Evolutionary conservation across 2,888 invertebrate genomes (phyloP), one percentile per base, ranked within the genome.

Genomic region (Protophormia terraenovae): DNA sequence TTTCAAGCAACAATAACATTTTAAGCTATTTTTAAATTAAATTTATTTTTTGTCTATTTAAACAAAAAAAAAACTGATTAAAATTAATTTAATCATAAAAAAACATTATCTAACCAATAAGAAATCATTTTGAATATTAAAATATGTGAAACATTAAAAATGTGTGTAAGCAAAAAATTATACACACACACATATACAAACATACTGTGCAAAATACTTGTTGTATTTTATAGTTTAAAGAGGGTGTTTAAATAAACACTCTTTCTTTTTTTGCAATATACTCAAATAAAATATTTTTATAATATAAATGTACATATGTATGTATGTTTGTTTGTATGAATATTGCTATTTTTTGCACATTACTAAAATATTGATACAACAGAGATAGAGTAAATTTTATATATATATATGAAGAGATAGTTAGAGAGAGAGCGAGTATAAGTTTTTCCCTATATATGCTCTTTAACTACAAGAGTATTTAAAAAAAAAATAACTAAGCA

Each of bases 81-180:
- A 85, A 67, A 35, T 66, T 66, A 72, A 47, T 76, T 50, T 41
- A 47, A 84, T 79, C 14, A n/a, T 4, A 45, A 4, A 55, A 58
- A 62, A 69, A 71, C 16, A 78, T 78, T 71, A 81, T 77, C 72
- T 81, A 81, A 82, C 81, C 84, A 85, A 82, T 85, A 78, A 85
- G 82, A 85, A 82, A 73, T 60, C 73, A 78, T 72, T 85, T 77
- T 72, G 53, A 53, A 82, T 75, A 62, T 6, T 35, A 62, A 69
- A n/a, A n/a, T n/a, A 76, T 72, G 27, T 66, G 19, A 69, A 60
- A 73, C 64, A 72, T 67, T 38, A 60, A 32, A 66, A 41, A 35
- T 72, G n/a, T 29, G 22, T 62, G 27, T 7, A 22, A 10, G 27
- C 24, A 77, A 45, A 38, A 38, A 53, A n/a, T n/a, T 22, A 58